Evolutionary conservation across 2,888 invertebrate genomes (phyloP), one percentile per base, ranked within the genome.

Genomic region (Encarsia formosa): DNA sequence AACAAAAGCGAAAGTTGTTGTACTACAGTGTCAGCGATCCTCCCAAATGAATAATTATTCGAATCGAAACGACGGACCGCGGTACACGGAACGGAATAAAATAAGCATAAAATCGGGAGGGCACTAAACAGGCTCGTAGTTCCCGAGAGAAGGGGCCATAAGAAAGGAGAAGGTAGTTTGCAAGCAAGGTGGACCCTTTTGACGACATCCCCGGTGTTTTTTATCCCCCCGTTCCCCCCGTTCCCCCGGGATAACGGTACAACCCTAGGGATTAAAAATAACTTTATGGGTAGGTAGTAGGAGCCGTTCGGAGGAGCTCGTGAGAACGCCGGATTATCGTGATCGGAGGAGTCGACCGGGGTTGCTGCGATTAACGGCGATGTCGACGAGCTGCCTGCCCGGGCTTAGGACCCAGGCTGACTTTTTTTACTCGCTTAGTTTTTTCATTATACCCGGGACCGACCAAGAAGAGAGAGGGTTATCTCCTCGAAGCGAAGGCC

Each of bases 271-370:
- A 59, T 62, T 61, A 59, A 62, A 62, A 62, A 62, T 61, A 61
- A 57, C 57, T 61, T 62, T 60, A 62, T 59, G 57, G 57, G 19
- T 44, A 49, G 23, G 40, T 56, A 52, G 52, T 54, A 51, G 60
- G 57, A 52, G 53, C 54, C 29, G 39, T 46, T 22, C 55, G 50
- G 54, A 49, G 58, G 60, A 57, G 59, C 56, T 58, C 60, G 61
- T 61, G 63, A 61, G 61, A 63, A 61, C 58, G 60, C 58, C 55
- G 61, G 59, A 64, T 64, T 64, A 65, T 62, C 61, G 53, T 53
- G 58, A 55, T 53, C 52, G 59, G 43, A 57, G 49, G 51, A 57
- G 58, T 11, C 54, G 55, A 56, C 53, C 55, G 55, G 51, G 48
- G 48, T 8, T 15, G 6, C 29, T 31, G 51, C 60, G 61, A 62